Percentiles rank a stretch among this genome's conserved stretches.
These are phyloP conservation scores for Cyanoramphus novaezelandiae DNA, from an alignment of 2,113 vertebrate species.

Conservation along the genomic window DNA sequence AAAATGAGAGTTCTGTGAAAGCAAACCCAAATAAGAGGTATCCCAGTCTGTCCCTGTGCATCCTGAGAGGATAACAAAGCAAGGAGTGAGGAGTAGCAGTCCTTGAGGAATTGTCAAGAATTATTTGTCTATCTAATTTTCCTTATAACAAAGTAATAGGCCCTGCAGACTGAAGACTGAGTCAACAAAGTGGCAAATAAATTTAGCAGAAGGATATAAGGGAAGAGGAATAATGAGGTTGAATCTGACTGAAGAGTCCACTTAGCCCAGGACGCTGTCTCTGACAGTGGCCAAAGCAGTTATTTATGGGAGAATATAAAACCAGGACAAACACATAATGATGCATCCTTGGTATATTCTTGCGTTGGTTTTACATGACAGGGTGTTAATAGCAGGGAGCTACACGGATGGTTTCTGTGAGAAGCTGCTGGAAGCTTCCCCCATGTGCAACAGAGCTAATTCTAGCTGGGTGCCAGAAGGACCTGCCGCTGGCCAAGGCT, in stretches of 20 bases:
- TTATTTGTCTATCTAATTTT: constrained; percentile 16
- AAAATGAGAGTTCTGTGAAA: background rate
- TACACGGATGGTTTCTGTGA: background rate
- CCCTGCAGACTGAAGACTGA: background rate
- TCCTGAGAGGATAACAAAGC: background rate
- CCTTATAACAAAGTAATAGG: background rate
- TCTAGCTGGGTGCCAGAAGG: accelerated
- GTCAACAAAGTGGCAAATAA: constrained; percentile 31
- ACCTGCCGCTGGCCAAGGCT: background rate
- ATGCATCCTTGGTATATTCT: background rate
- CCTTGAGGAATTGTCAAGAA: background rate
- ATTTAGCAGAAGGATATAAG: background rate
- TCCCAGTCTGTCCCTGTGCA: background rate
- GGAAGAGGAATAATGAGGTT: background rate
- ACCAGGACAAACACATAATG: background rate
- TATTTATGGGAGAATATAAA: constrained; percentile 4
- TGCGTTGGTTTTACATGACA: background rate
- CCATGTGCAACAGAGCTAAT: background rate
- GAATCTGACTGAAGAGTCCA: background rate
- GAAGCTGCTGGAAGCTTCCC: background rate
- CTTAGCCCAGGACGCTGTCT: background rate
- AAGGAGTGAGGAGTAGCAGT: background rate
- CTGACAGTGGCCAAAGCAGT: background rate
- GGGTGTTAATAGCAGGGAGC: background rate
- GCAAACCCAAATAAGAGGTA: background rate